Base-by-base conservation (phyloP, 1,140 invertebrate genomes). In the Rhagoletis pomonella region DNA sequence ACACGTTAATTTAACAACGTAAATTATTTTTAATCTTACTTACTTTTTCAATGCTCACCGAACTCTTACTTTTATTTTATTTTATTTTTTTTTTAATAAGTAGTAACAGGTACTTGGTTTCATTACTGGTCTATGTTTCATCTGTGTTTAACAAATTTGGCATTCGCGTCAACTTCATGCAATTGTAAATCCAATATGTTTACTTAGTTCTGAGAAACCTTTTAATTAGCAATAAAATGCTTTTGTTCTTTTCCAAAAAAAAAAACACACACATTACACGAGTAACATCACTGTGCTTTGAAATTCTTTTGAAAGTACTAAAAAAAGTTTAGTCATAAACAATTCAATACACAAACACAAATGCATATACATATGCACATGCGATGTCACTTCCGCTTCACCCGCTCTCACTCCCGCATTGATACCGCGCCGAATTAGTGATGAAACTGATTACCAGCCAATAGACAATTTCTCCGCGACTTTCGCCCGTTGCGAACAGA, bases 171-270 rank as follows among this genome's bases (percentile, higher is more conserved):
- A 62, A 12, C 10, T 62, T 12, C 10, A 17, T 62, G 17, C 12
- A 62, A 62, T 62, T n/a, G 12, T 59, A 62, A 17, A 62, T 62
- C n/a, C 60, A 62, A 62, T 62, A 62, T 62, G 60, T 62, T 62
- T 14, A 62, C 60, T 17, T 62, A 62, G 60, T 62, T 62, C 12
- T 17, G 9, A 14, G 60, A 62, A 62, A 62, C 60, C 60, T 62
- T 62, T 12, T n/a, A 62, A 62, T 7, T 62, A 7, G 17, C 60
- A 62, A 29, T 29, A 29, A 29, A 29, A 29, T 29, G 60, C 17
- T 62, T 62, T 62, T 14, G 12, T 62, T n/a, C 50, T 62, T 62
- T 62, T 12, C 60, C n/a, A 62, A 62, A 7, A 29, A 29, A 29
- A 29, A 29, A 29, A 62, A 4, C 60, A 62, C 60, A 62, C n/a